Conservation (phyloP, 2,797 vertebrate species). For the Myiothlypis coronata region DNA sequence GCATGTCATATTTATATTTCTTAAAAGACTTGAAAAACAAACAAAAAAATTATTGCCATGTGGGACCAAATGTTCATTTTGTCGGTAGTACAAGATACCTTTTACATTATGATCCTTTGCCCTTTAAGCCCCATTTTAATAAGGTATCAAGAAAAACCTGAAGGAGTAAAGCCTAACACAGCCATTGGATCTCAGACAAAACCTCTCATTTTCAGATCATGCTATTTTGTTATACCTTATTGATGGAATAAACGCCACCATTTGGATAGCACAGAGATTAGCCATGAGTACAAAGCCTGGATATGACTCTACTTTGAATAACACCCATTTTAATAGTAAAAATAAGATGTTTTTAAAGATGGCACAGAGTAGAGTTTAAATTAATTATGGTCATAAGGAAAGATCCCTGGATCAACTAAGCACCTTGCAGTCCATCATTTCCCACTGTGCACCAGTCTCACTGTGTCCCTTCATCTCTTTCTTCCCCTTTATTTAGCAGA, state of each 20-base stretch:
- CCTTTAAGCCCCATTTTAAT: neutral
- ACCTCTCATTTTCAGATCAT: neutral
- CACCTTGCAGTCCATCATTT: neutral
- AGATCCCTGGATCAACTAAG: neutral
- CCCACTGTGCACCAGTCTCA: neutral
- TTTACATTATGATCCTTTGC: neutral
- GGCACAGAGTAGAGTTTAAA: neutral
- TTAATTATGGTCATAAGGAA: neutral
- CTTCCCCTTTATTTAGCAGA: neutral
- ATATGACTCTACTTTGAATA: neutral
- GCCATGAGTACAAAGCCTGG: neutral
- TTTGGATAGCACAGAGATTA: neutral
- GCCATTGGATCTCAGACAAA: neutral
- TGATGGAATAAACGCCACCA: neutral
- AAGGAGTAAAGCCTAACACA: neutral
- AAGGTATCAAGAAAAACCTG: neutral
- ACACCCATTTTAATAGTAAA: neutral
- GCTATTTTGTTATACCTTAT: neutral
- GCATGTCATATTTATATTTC: neutral
- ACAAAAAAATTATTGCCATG: neutral
- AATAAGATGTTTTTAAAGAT: neutral
- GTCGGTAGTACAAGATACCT: neutral
- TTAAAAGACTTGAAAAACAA: neutral
- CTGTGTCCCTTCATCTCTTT: neutral
- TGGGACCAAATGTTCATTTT: neutral